These are phyloP conservation scores for Magallana angulata DNA, from an alignment of 1,140 invertebrate species.

Conservation along the genomic window DNA sequence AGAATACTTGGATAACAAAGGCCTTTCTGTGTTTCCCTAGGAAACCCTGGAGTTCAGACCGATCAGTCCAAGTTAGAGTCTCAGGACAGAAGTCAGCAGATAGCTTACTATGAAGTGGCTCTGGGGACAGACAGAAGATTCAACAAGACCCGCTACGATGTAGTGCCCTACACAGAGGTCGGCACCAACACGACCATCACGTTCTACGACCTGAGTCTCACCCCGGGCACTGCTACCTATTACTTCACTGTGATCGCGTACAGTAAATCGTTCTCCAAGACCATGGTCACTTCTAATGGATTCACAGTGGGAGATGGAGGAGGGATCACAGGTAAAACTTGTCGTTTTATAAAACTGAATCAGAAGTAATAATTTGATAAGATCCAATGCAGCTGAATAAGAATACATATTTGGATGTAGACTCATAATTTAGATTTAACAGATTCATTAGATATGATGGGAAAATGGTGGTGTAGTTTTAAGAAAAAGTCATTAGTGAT, in stretches of 20 bases:
- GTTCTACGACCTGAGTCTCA: conserved; percentile 65
- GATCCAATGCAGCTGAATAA: too few relatives aligned
- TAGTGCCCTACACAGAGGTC: conserved; percentile 66
- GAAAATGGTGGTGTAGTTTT: too few relatives aligned
- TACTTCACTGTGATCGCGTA: conserved; percentile 71
- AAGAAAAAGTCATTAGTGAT: too few relatives aligned
- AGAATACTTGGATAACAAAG: background rate
- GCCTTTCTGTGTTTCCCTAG: background rate
- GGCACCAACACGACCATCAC: conserved; percentile 65
- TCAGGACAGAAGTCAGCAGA: conserved; percentile 52
- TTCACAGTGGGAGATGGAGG: conserved; percentile 65
- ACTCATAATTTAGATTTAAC: too few relatives aligned
- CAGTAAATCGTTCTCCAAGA: conserved; percentile 58
- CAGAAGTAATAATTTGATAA: too few relatives aligned
- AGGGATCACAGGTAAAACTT: conserved; percentile 54
- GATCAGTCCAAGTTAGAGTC: background rate
- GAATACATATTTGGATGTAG: too few relatives aligned
- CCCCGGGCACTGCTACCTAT: conserved; percentile 59
- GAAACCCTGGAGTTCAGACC: conserved; percentile 42
- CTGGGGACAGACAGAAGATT: conserved; percentile 69
- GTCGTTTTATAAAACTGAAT: background rate
- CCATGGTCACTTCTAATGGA: conserved; percentile 69
- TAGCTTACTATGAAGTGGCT: conserved; percentile 69
- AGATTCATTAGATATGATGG: too few relatives aligned
- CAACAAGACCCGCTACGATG: conserved; percentile 66